Base-by-base conservation (phyloP, 2,888 invertebrate species). In the Phyllotreta cruciferae region DNA sequence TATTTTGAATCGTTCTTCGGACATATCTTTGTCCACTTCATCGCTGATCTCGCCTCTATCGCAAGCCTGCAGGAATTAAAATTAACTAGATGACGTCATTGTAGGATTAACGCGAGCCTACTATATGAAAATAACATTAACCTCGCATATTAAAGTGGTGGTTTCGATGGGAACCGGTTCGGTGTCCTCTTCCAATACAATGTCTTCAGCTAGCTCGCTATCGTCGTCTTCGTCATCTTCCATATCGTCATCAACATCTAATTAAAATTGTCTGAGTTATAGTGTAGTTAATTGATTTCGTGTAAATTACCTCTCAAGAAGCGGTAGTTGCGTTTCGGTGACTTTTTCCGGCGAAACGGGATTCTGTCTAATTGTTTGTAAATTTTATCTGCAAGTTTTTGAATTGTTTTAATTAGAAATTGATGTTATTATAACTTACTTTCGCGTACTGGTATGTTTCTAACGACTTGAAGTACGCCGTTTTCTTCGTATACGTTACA, bases 401-500 rank as follows among this genome's bases (percentile, higher is more conserved):
- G 24, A 24, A 3, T 4, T 24, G 24, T 24, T 3, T 24, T 24
- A 24, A 24, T 24, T 41, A 41, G 41, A 41, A 41, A 41, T 41
- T 41, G 38, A 41, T 41, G 41, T 9, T 24, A 24, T 24, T 3
- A 24, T 24, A 24, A 24, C 24, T 24, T 24, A 24, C 24, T 24
- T 24, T 24, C 24, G 24, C 4, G 24, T 24, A 24, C 4, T 3
- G 24, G 24, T 24, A 62, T 47, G 4, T n/a, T 56, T 55, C 68
- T 66, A 56, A 69, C 64, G 4, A 70, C 60, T 57, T 66, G 66
- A 5, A 70, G 54, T 2, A 52, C 52, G 1, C 65, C 67, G 24
- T 68, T 60, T 63, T 70, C 67, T 34, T 68, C 60, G 52, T 47
- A 70, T 1, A 69, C 70, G 14, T 60, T 54, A 44, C 73, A 73